phyloP scores from a whole-genome alignment of 2,888 invertebrate genomes.

The Clunio marinus region DNA sequence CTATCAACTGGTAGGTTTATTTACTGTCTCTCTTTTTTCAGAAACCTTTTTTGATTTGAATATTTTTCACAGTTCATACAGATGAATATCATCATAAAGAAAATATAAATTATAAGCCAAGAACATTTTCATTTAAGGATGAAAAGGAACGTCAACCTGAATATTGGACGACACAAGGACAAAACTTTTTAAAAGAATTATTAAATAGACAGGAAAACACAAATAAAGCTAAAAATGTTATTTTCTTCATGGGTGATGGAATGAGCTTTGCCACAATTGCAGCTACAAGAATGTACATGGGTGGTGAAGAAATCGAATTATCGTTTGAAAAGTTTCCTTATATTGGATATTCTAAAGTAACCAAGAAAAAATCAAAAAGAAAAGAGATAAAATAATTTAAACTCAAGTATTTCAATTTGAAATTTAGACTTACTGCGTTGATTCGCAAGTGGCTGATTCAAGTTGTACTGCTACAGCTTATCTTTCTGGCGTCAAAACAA shows the following conservation, averaged over 20 bases:
- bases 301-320: constrained; percentile 68
- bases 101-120: no score
- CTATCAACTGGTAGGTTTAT: no score
- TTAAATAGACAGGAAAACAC: constrained; percentile 39
- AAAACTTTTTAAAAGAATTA: constrained; percentile 46
- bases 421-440: constrained; percentile 56
- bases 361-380: constrained; percentile 51
- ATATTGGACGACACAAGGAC: constrained; percentile 50
- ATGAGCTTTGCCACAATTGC: constrained; percentile 16
- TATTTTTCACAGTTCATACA: no score
- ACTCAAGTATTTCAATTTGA: not conserved
- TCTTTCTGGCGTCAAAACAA: constrained; percentile 68
- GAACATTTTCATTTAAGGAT: not conserved
- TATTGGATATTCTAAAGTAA: constrained; percentile 65
- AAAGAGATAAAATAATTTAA: not conserved
- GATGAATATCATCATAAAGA: not conserved
- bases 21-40: no score
- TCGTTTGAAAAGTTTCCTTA: constrained; percentile 73
- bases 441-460: constrained; percentile 52
- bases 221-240: constrained; percentile 23
- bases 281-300: constrained; percentile 64
- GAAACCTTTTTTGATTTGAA: no score
- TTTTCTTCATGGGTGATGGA: constrained; percentile 26
- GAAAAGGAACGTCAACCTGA: constrained; percentile 26
- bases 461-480: constrained; percentile 65